Base-by-base conservation (phyloP, 2,888 invertebrate species). In the Poecilus cupreus region DNA sequence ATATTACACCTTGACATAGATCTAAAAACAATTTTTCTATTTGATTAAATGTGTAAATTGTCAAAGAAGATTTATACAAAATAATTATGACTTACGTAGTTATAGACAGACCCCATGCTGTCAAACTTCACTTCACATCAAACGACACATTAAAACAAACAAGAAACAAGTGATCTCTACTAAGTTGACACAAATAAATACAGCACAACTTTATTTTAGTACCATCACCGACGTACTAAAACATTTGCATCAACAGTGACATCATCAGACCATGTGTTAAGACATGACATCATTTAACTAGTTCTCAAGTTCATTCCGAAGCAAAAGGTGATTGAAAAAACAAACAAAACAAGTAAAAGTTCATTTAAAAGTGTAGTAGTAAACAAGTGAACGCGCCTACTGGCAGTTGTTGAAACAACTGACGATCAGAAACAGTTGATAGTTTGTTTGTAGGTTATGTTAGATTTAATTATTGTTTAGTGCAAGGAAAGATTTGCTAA, bases 81-180 rank as follows among this genome's bases (percentile, higher is more conserved):
- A n/a, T n/a, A n/a, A n/a, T n/a, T n/a, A n/a, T n/a, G n/a, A 80
- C 80, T 80, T 39, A 80, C 80, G 72, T 80, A 80, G 26, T 80
- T 80, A 39, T 80, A 80, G 10, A 80, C 51, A 39, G 51, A 32
- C 6, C 54, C 54, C 80, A 70, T 80, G 11, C 16, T 39, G 43
- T 24, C 24, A 24, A 78, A 49, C 16, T 4, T 64, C 22, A 39
- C 13, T n/a, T 22, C 24, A 20, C 26, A 13, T 3, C 11, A 32
- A 70, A 49, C 8, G 11, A 20, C 16, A 37, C 49, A 32, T 26
- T 6, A 54, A 79, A 46, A 68, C 68, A 51, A 64, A 8, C 26
- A 26, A 22, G 10, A 4, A 37, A 37, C 37, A 10, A 6, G 16
- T 13, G 13, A 2, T 8, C 0, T 51, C 51, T 3, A 16, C 16